A percentile compares a stretch with the other conserved stretches of the same genome.
Evolutionary conservation across 2,113 vertebrate genomes (phyloP).

Genomic region (Ptyas mucosa): DNA sequence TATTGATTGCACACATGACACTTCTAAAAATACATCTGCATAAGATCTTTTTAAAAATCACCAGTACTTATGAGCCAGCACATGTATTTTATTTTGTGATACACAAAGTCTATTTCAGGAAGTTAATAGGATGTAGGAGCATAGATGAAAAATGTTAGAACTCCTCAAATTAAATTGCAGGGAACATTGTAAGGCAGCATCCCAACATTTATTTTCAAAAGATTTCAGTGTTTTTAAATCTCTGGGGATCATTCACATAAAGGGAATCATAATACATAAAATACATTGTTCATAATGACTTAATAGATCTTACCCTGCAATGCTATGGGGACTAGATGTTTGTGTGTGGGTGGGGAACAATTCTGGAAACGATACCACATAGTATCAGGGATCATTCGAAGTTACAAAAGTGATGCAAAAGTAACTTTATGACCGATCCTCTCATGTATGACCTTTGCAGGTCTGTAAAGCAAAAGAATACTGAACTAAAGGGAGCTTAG

Average conservation of each 20-base stretch:
- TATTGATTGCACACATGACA: neutral
- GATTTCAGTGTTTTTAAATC: neutral
- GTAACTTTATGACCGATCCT: neutral
- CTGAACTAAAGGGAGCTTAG: neutral
- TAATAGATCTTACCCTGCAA: neutral
- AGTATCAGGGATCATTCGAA: neutral
- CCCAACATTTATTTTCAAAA: conserved; percentile 8
- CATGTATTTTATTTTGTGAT: neutral
- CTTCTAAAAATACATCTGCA: neutral
- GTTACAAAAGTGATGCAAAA: neutral
- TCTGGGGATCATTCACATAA: neutral
- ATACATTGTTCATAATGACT: neutral
- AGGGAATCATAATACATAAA: neutral
- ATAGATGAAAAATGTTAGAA: conserved; percentile 1
- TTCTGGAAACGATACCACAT: neutral
- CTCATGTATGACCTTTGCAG: neutral
- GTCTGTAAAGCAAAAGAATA: neutral
- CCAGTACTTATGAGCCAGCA: neutral
- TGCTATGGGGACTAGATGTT: neutral
- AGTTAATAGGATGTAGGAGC: neutral
- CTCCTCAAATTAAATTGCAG: neutral
- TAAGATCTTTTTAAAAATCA: neutral
- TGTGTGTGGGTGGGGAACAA: neutral
- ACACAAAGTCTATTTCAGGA: conserved; percentile 2
- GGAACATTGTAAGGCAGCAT: neutral